phyloP scores from a whole-genome alignment of 2,113 vertebrate species.

The Micronycteris hirsuta region DNA sequence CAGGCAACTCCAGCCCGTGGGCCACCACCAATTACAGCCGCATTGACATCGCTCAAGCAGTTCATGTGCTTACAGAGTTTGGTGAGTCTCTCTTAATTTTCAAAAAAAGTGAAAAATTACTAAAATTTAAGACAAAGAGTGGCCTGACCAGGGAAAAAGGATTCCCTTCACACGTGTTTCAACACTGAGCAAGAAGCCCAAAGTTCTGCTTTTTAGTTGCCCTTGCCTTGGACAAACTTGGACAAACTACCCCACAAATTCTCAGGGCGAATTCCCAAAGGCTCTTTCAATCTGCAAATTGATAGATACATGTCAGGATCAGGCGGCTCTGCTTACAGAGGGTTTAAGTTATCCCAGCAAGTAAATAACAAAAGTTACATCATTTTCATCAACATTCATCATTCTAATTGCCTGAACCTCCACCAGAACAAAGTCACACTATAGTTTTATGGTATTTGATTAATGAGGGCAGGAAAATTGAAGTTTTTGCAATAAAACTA shows the following conservation, averaged over 20 bases:
- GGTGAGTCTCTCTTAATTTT: slow-evolving; percentile 54
- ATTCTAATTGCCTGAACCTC: slow-evolving; percentile 83
- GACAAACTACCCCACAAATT: slow-evolving; percentile 12
- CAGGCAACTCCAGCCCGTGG: slow-evolving; percentile 92
- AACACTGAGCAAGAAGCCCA: neutral
- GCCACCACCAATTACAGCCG: slow-evolving; percentile 94
- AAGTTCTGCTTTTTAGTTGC: neutral
- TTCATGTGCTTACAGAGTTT: slow-evolving; percentile 86
- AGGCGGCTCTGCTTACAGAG: slow-evolving; percentile 61
- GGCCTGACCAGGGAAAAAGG: slow-evolving; percentile 20
- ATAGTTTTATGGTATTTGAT: slow-evolving; percentile 88
- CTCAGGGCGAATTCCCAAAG: neutral
- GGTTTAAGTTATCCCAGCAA: slow-evolving; percentile 69
- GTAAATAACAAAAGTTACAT: slow-evolving; percentile 83
- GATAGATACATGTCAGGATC: slow-evolving; percentile 68
- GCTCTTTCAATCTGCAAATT: slow-evolving; percentile 56
- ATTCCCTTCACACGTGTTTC: neutral
- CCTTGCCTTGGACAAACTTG: neutral
- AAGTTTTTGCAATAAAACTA: slow-evolving; percentile 90
- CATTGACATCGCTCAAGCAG: slow-evolving; percentile 92
- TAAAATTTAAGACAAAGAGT: slow-evolving; percentile 12
- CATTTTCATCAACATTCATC: slow-evolving; percentile 84
- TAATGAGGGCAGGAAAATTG: slow-evolving; percentile 90
- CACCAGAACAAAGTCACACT: slow-evolving; percentile 82
- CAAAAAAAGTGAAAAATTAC: slow-evolving; percentile 22